Conservation (phyloP, 2,113 vertebrate genomes). For the zebrafish (Danio rerio) region DNA sequence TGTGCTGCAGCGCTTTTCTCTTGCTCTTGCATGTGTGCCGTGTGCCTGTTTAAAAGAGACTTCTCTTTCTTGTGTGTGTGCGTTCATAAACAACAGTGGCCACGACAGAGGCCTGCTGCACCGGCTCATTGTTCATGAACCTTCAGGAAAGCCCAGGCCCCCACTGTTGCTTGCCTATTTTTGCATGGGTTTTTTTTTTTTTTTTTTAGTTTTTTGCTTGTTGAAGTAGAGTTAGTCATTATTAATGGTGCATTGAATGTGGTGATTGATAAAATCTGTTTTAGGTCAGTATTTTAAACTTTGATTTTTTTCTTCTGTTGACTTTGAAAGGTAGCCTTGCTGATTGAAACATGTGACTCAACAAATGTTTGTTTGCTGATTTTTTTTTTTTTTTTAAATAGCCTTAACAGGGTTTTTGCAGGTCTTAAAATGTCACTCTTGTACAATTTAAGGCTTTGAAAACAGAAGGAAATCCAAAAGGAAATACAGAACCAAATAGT, state of each 20-base stretch:
- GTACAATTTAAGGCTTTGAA: too few species aligned
- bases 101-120: constrained; percentile 4
- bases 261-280: not conserved
- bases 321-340: constrained; percentile 58
- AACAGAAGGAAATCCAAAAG: too few species aligned
- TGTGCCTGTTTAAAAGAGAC: constrained; percentile 61
- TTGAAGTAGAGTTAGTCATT: constrained; percentile 13
- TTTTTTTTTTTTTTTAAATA: too few species aligned
- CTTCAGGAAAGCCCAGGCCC: constrained; percentile 17
- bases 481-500: too few species aligned
- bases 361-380: too few species aligned
- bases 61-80: not conserved
- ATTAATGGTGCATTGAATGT: not conserved
- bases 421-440: too few species aligned
- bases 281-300: not conserved
- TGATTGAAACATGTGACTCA: not conserved
- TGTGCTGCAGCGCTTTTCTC: constrained; percentile 51
- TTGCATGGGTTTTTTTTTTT: constrained; percentile 33
- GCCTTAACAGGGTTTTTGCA: too few species aligned
- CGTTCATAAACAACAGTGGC: constrained; percentile 31
- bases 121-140: not conserved
- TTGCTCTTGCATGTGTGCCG: constrained; percentile 73
- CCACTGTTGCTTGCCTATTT: constrained; percentile 40
- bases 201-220: not conserved
- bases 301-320: not conserved